These are phyloP conservation scores for Kryptolebias marmoratus DNA, from an alignment of 2,113 vertebrate species.

Conservation along the genomic window DNA sequence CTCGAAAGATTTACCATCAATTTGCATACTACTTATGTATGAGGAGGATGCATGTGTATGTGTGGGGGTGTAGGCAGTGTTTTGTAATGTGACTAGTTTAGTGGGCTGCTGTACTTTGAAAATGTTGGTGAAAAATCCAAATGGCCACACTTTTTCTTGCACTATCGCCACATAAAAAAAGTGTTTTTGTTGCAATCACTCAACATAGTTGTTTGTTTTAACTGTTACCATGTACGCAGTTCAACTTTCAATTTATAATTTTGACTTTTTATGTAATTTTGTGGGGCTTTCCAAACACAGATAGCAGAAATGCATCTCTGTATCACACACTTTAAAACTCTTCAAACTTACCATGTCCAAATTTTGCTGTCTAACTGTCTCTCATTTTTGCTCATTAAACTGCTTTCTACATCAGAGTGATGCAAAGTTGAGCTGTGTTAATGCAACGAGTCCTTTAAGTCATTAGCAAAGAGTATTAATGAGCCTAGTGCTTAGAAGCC, in stretches of 20 bases:
- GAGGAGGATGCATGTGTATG: not conserved
- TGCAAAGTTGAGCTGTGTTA: slow-evolving; percentile 45
- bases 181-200: slow-evolving; percentile 11
- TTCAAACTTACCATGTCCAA: slow-evolving; percentile 3
- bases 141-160: slow-evolving; percentile 29
- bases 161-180: slow-evolving; percentile 1
- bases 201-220: not conserved
- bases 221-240: not conserved
- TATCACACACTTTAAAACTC: not conserved
- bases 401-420: slow-evolving; percentile 44
- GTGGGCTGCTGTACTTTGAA: slow-evolving; percentile 34
- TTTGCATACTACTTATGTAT: slow-evolving; percentile 9
- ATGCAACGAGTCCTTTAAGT: slow-evolving; percentile 56
- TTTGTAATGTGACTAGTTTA: slow-evolving; percentile 9
- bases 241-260: slow-evolving; percentile 1
- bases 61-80: slow-evolving; percentile 6
- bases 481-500: slow-evolving; percentile 48
- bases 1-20: slow-evolving; percentile 24
- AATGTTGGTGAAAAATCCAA: slow-evolving; percentile 39
- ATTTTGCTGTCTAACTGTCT: not conserved
- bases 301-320: not conserved
- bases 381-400: slow-evolving; percentile 26
- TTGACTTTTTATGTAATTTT: not conserved
- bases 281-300: not conserved
- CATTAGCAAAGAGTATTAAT: slow-evolving; percentile 66